Conservation (phyloP, 2,113 vertebrate species). For the Ursus arctos region DNA sequence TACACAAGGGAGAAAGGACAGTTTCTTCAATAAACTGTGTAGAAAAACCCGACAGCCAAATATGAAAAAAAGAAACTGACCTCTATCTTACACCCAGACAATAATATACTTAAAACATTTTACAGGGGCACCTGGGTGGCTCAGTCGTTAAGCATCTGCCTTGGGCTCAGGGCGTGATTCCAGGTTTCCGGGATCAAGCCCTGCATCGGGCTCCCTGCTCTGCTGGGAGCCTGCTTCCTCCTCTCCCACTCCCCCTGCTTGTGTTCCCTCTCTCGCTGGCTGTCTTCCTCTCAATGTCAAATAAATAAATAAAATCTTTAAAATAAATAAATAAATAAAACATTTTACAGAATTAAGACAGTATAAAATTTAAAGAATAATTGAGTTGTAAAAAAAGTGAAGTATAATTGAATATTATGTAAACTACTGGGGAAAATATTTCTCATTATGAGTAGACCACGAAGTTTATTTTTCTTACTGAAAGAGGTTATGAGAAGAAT, state of each 20-base stretch:
- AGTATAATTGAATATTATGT: not conserved
- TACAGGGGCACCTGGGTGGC: too few species aligned
- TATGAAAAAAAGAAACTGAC: not conserved
- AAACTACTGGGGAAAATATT: not conserved
- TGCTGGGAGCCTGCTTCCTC: too few species aligned
- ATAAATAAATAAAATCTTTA: too few species aligned
- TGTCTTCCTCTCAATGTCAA: too few species aligned
- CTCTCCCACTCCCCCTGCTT: too few species aligned
- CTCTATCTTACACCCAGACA: not conserved
- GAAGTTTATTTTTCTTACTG: not conserved
- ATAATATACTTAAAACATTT: constrained; percentile 14
- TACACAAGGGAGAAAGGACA: not conserved
- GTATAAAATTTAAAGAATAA: not conserved
- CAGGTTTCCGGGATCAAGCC: too few species aligned
- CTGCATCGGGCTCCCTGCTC: too few species aligned
- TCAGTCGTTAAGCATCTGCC: too few species aligned
- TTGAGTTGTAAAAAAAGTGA: not conserved
- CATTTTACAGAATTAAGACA: not conserved
- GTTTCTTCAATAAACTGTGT: not conserved
- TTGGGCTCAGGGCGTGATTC: too few species aligned
- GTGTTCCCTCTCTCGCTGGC: too few species aligned
- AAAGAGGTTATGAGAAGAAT: not conserved
- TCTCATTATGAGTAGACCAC: not conserved
- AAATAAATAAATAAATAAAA: not conserved
- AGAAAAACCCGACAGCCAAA: not conserved